Evolutionary conservation across 2,888 invertebrate genomes (phyloP), one percentile per base, ranked within the genome.

Genomic region (Empis stercorea): DNA sequence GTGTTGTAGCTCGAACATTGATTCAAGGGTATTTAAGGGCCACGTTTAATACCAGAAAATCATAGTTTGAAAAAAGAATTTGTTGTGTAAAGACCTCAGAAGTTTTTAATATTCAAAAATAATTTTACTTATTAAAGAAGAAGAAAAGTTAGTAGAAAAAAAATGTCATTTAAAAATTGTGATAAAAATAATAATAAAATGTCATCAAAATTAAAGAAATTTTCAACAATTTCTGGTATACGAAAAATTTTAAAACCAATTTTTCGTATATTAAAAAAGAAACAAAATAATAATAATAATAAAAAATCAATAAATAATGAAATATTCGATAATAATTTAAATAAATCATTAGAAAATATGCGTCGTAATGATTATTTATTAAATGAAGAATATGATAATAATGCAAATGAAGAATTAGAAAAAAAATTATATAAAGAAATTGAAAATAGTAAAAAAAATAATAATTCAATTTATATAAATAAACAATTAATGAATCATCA

Each of bases 401-500:
- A 60, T 56, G 79, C 79, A 62, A 88, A 88, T 71, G 88, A 88
- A 66, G 76, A 81, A 45, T 66, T 89, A 57, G 88, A 88, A 63
- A 79, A 80, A 59, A 78, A 81, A 53, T 77, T 87, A 39, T 75
- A 81, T 57, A 78, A 80, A 46, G 84, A 84, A 55, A 75, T 84
- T 60, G 76, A 79, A 56, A 67, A 73, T 44, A 81, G 83, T 61
- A 76, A 77, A 45, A 74, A 79, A 17, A 77, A 76, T 49, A 78
- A 76, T 49, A 78, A 83, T 7, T 84, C 81, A 13, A 80, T 86
- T 64, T 78, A 81, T 38, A 78, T n/a, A n/a, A n/a, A n/a, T n/a
- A n/a, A n/a, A n/a, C 85, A 40, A 78, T 76, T 63, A 66, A 72
- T 46, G 71, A 73, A 46, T 68, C 73, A 45, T n/a, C 71, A 74